Evolutionary conservation across 92 coral and sea anemone species (phyloP).

Genomic region (Porites rus): DNA sequence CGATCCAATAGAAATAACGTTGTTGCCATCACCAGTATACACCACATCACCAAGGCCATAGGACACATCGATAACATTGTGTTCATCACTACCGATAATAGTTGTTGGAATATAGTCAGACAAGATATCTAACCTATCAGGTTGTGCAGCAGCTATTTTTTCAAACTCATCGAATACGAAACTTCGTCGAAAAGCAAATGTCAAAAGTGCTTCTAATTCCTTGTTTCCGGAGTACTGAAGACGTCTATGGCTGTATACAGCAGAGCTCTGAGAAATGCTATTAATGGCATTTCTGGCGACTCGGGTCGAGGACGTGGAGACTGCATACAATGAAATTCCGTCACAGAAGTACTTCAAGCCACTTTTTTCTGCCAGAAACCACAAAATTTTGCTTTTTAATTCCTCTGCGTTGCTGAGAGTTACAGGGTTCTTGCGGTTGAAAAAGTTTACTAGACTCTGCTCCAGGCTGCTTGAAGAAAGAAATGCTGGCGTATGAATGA

Average conservation of each 20-base stretch:
- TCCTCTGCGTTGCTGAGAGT: neutral
- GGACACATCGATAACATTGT: conserved; percentile 38
- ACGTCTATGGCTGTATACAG: neutral
- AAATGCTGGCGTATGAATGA: conserved; percentile 40
- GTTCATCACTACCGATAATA: conserved; percentile 12
- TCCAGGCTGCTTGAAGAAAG: neutral
- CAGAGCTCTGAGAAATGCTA: neutral
- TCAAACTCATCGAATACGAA: conserved; percentile 28
- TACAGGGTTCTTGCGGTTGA: conserved; percentile 13
- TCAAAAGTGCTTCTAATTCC: conserved; percentile 32
- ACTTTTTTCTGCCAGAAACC: conserved; percentile 28
- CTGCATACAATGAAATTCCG: conserved; percentile 27
- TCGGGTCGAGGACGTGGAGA: neutral
- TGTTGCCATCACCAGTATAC: conserved; percentile 36
- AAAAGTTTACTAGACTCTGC: neutral
- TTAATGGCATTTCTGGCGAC: conserved; percentile 23
- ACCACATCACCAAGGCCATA: conserved; percentile 45
- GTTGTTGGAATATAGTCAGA: conserved; percentile 47
- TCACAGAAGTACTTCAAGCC: conserved; percentile 24
- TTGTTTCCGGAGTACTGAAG: conserved; percentile 4
- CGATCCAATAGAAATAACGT: conserved; percentile 34
- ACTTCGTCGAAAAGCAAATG: conserved; percentile 33
- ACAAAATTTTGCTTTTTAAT: conserved; percentile 10
- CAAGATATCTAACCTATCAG: conserved; percentile 4
- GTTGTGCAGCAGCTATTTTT: conserved; percentile 16